phyloP scores from a whole-genome alignment of 2,113 vertebrate genomes.

The Epinephelus fuscoguttatus region DNA sequence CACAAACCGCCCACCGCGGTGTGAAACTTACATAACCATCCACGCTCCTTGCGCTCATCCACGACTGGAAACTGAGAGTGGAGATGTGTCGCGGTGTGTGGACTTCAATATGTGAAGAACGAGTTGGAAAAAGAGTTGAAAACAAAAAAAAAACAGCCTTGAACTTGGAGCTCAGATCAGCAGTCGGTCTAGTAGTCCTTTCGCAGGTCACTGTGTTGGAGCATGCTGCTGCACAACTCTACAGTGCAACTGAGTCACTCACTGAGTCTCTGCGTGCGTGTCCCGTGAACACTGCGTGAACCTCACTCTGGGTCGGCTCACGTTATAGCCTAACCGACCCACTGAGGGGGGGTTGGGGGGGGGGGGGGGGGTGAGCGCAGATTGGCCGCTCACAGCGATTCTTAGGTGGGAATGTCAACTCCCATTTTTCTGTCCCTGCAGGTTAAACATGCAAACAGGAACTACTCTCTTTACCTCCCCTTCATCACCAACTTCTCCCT shows the following conservation, averaged over 20 bases:
- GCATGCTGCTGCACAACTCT: constrained; percentile 53
- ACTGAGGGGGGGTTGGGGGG: too few species aligned
- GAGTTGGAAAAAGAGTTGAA: neutral
- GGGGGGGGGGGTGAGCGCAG: neutral
- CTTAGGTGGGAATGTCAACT: constrained; percentile 43
- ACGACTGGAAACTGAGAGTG: constrained; percentile 1
- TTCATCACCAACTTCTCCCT: too few species aligned
- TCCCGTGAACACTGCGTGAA: neutral
- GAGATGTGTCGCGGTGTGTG: neutral
- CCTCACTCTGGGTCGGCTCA: neutral
- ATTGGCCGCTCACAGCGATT: constrained; percentile 27
- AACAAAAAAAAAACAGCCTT: neutral
- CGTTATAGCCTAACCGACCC: neutral
- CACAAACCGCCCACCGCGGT: neutral
- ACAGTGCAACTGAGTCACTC: neutral
- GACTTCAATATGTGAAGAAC: neutral
- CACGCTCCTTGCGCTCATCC: constrained; percentile 45
- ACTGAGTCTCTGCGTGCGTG: neutral
- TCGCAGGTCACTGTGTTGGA: constrained; percentile 1
- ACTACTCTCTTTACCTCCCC: neutral
- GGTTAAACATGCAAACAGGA: constrained; percentile 16
- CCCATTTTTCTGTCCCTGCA: constrained; percentile 20
- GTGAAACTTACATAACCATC: constrained; percentile 72
- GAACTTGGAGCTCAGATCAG: neutral
- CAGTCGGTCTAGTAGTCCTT: neutral